A percentile compares a stretch with the other conserved stretches of the same genome.
These are phyloP conservation scores for Barnardius zonarius DNA, from an alignment of 2,113 vertebrate species.

Conservation along the genomic window DNA sequence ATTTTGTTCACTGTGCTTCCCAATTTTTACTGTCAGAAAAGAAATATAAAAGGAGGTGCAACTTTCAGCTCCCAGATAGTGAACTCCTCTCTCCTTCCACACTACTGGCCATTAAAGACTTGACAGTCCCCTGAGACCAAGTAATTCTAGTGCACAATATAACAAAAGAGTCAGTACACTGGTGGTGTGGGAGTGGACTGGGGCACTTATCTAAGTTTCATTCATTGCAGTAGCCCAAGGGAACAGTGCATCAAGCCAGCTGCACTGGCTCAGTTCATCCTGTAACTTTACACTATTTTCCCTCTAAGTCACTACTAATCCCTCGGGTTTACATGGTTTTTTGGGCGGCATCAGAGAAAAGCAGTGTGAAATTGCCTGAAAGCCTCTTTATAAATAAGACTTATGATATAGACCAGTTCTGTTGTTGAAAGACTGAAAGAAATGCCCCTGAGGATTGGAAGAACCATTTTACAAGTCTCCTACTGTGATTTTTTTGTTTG, in stretches of 20 bases:
- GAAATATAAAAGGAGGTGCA: constrained; percentile 53
- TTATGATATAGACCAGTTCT: constrained; percentile 72
- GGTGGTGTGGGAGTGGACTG: constrained; percentile 39
- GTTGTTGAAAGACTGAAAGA: constrained; percentile 71
- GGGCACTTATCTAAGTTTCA: constrained; percentile 68
- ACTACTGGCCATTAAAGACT: constrained; percentile 48
- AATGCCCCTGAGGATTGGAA: constrained; percentile 52
- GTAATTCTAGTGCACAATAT: constrained; percentile 31
- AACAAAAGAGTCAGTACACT: constrained; percentile 38
- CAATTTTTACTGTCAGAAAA: constrained; percentile 38
- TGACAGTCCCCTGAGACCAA: constrained; percentile 43
- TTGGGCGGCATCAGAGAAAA: constrained; percentile 72
- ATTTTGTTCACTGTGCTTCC: constrained; percentile 45
- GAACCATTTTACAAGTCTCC: constrained; percentile 65
- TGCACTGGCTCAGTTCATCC: constrained; percentile 61
- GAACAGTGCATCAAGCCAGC: constrained; percentile 68
- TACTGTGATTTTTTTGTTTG: constrained; percentile 24
- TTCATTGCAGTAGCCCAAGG: constrained; percentile 69
- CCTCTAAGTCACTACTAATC: constrained; percentile 79
- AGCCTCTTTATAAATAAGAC: constrained; percentile 80
- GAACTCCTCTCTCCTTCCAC: constrained; percentile 57
- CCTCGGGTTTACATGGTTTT: constrained; percentile 79
- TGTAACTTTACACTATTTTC: constrained; percentile 78
- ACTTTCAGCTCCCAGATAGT: constrained; percentile 50
- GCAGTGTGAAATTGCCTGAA: constrained; percentile 80